phyloP scores from a whole-genome alignment of 1,140 invertebrate genomes.

The Brachionus calyciflorus region DNA sequence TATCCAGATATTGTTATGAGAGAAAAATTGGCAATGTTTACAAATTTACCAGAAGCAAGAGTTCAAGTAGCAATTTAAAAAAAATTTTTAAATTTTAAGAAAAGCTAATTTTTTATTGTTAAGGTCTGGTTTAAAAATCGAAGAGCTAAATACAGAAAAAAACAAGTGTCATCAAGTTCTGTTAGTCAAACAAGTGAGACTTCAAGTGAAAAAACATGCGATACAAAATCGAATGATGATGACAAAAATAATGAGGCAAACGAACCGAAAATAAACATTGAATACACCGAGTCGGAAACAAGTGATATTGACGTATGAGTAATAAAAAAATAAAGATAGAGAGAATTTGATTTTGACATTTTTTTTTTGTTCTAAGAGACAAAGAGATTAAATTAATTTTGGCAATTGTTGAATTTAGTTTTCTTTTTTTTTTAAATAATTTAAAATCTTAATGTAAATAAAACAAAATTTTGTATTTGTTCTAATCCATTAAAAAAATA shows the following conservation, averaged over 20 bases:
- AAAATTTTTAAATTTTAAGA: background rate
- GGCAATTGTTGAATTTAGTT: too few species aligned
- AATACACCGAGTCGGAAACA: background rate
- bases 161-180: background rate
- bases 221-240: background rate
- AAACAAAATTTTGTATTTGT: too few species aligned
- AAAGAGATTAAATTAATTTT: too few species aligned
- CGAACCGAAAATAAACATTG: background rate
- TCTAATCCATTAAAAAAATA: too few species aligned
- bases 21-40: conserved; percentile 51
- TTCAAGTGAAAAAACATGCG: background rate
- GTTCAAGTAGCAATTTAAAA: conserved; percentile 50
- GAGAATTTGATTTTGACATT: background rate
- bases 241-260: background rate
- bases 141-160: conserved; percentile 48
- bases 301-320: conserved; percentile 29
- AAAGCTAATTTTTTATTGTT: background rate
- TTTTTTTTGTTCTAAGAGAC: too few species aligned
- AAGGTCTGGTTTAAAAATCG: conserved; percentile 50
- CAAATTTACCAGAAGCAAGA: conserved; percentile 52
- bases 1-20: conserved; percentile 53
- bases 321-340: background rate
- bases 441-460: too few species aligned
- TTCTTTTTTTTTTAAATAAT: too few species aligned
- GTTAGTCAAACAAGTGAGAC: background rate